phyloP scores from a whole-genome alignment of 2,113 vertebrate species.

The Pygoscelis antarcticus region DNA sequence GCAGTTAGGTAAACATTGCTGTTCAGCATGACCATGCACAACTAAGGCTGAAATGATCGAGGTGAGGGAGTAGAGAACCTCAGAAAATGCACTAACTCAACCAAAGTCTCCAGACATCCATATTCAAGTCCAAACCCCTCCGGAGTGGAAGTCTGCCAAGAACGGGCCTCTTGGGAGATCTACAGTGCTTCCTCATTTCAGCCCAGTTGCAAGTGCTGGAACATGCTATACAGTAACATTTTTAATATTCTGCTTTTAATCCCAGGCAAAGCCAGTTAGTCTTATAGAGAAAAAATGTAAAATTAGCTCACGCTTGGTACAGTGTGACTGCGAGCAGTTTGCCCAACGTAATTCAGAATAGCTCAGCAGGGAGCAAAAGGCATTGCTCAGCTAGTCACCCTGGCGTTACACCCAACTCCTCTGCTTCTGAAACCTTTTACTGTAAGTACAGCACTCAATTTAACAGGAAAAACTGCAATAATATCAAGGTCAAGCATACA shows the following conservation, averaged over 20 bases:
- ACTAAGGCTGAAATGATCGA: neutral
- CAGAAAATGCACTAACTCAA: neutral
- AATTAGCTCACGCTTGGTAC: neutral
- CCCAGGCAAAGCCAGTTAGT: neutral
- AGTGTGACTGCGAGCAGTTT: accelerated
- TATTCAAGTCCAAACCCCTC: neutral
- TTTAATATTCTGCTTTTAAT: neutral
- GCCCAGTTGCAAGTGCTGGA: neutral
- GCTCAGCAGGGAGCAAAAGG: neutral
- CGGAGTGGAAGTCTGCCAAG: neutral
- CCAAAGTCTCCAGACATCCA: neutral
- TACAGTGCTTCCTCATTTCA: neutral
- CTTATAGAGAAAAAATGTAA: neutral
- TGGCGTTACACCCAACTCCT: neutral
- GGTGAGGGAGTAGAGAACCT: neutral
- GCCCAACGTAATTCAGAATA: accelerated
- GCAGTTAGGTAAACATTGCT: neutral
- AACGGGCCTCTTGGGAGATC: accelerated
- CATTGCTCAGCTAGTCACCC: neutral
- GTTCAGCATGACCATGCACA: neutral
- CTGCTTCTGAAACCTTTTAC: neutral
- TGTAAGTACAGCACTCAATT: neutral
- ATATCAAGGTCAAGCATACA: neutral
- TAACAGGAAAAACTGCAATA: neutral
- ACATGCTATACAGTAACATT: neutral